Evolutionary conservation across 2,888 invertebrate genomes (phyloP), one percentile per base, ranked within the genome.

Genomic region (Adelphocoris suturalis): DNA sequence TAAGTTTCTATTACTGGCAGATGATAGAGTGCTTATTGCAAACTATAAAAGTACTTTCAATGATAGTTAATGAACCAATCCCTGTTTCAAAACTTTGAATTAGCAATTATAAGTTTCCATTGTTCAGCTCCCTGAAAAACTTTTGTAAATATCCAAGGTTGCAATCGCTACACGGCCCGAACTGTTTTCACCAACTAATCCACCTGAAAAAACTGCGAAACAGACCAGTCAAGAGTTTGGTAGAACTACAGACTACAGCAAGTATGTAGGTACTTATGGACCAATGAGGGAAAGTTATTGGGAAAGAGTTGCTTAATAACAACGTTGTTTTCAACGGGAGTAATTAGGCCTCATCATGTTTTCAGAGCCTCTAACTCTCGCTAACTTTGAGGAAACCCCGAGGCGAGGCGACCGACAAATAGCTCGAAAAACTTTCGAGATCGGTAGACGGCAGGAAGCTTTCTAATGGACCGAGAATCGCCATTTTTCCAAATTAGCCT

Each of bases 401-500:
- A 9, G 19, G n/a, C n/a, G n/a, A 19, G n/a, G 9, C 61, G 52
- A 61, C 61, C 16, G 19, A 61, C 19, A 61, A 19, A 19, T 61
- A 19, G 19, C n/a, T 19, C 61, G 16, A 61, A 9, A 61, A 61
- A 61, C 61, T 61, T 61, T 61, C 61, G 19, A 61, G 61, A 61
- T 61, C 61, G n/a, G 61, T 61, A 61, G 61, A 19, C 61, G 19
- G 61, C 61, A 61, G 61, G 61, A 61, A 61, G 61, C 19, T 61
- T 61, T 61, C 61, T 61, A 61, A 19, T 61, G 16, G 61, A 61
- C 61, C 61, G 9, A 16, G 19, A 19, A 61, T 19, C 19, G n/a
- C 61, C 61, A 61, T 61, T 61, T 61, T 61, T 61, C 61, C 61
- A 61, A 61, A 61, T 61, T 61, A 61, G 61, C n/a, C 19, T 16